Conservation (phyloP, 2,113 vertebrate genomes). For the Oncorhynchus tshawytscha region DNA sequence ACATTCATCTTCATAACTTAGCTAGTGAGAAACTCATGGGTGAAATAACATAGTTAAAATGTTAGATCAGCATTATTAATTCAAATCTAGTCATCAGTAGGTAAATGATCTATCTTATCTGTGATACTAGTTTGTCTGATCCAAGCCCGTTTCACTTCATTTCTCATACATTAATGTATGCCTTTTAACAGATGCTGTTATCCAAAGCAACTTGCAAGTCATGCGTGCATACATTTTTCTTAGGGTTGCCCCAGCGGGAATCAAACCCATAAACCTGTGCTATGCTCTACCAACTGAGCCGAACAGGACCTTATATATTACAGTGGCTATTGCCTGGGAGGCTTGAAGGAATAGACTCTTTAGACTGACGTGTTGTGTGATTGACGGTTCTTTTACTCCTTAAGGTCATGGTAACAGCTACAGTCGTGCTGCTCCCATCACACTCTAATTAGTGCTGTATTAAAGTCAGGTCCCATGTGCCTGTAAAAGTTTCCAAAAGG, state of each 20-base stretch:
- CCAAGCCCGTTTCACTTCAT: too few relatives aligned
- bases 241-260: neutral
- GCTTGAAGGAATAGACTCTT: neutral
- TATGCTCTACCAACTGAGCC: too few relatives aligned
- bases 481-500: slow-evolving; percentile 34
- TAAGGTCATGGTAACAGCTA: slow-evolving; percentile 31
- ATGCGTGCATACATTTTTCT: neutral
- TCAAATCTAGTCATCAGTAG: neutral
- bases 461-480: slow-evolving; percentile 37
- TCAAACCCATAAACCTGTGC: too few relatives aligned
- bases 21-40: neutral
- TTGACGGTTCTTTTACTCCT: neutral
- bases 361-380: neutral
- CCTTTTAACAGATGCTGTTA: too few relatives aligned
- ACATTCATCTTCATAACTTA: neutral
- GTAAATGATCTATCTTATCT: neutral
- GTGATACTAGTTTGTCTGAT: neutral
- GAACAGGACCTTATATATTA: neutral
- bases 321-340: too few relatives aligned
- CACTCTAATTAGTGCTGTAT: slow-evolving; percentile 14
- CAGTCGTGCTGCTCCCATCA: slow-evolving; percentile 7
- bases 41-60: neutral
- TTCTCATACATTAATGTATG: too few relatives aligned
- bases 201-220: neutral
- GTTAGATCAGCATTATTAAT: neutral